phyloP scores from a whole-genome alignment of 92 coral and sea anemone species.

The Parazoanthus swiftii region DNA sequence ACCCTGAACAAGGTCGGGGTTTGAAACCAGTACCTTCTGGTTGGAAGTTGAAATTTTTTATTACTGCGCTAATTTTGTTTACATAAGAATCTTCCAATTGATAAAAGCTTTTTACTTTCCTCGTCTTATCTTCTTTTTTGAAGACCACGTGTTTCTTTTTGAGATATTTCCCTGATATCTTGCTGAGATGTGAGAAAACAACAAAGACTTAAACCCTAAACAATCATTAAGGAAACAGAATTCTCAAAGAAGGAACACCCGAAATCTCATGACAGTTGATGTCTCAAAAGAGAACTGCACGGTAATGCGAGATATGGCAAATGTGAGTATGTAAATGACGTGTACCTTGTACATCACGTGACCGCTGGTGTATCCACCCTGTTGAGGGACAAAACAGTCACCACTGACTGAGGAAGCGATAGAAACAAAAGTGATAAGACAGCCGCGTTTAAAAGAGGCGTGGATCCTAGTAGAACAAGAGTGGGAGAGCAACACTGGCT shows the following conservation, averaged over 20 bases:
- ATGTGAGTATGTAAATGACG: not conserved
- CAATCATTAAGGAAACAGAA: not conserved
- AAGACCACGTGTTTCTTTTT: not conserved
- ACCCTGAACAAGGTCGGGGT: no score
- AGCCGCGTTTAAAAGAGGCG: not conserved
- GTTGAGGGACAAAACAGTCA: constrained; percentile 36
- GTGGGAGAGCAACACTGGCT: not conserved
- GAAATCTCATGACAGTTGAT: not conserved
- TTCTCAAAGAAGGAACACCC: not conserved
- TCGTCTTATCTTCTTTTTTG: not conserved
- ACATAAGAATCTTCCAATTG: no score
- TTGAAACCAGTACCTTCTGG: no score
- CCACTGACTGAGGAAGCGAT: constrained; percentile 19
- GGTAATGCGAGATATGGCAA: not conserved
- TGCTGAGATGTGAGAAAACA: not conserved
- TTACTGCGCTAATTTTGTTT: no score
- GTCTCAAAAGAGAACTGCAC: not conserved
- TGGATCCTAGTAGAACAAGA: not conserved
- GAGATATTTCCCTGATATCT: not conserved
- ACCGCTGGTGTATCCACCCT: constrained; percentile 32
- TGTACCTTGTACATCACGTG: constrained; percentile 40
- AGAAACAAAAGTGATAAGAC: not conserved
- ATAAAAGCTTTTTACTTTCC: not conserved
- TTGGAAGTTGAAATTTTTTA: no score
- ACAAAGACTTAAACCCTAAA: not conserved